phyloP scores from a whole-genome alignment of 2,113 vertebrate genomes.

The Oplegnathus fasciatus region DNA sequence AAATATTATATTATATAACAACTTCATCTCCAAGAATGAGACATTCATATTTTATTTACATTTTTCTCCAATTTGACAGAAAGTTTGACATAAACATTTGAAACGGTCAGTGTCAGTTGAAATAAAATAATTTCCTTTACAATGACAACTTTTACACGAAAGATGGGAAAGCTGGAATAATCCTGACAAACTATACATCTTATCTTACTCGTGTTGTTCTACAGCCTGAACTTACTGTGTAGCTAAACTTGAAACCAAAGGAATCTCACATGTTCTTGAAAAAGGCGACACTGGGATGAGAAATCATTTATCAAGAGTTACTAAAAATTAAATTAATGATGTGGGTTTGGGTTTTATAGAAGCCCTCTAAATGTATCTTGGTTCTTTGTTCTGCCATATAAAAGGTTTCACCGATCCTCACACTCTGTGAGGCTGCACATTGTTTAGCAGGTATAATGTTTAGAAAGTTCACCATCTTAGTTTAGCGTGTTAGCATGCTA shows the following conservation, averaged over 20 bases:
- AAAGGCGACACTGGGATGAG: background rate
- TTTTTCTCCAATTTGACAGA: background rate
- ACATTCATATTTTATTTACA: background rate
- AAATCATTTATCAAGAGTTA: background rate
- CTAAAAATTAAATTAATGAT: slow-evolving; percentile 4
- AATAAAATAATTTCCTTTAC: background rate
- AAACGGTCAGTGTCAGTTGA: background rate
- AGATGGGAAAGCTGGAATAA: background rate
- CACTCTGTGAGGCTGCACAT: background rate
- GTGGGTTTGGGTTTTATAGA: background rate
- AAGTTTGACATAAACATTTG: background rate
- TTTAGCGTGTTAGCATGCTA: background rate
- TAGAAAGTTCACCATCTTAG: background rate
- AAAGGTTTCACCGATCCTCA: background rate
- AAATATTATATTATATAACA: background rate
- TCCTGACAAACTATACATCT: background rate
- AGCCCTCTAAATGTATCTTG: background rate
- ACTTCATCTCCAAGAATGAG: background rate
- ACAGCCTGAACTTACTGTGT: background rate
- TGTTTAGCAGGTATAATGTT: background rate
- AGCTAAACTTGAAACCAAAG: background rate
- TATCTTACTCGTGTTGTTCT: background rate
- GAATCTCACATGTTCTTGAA: background rate
- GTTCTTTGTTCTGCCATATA: background rate
- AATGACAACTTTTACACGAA: background rate